These are phyloP conservation scores for Phania funesta DNA, from an alignment of 2,888 invertebrate species.

Conservation along the genomic window DNA sequence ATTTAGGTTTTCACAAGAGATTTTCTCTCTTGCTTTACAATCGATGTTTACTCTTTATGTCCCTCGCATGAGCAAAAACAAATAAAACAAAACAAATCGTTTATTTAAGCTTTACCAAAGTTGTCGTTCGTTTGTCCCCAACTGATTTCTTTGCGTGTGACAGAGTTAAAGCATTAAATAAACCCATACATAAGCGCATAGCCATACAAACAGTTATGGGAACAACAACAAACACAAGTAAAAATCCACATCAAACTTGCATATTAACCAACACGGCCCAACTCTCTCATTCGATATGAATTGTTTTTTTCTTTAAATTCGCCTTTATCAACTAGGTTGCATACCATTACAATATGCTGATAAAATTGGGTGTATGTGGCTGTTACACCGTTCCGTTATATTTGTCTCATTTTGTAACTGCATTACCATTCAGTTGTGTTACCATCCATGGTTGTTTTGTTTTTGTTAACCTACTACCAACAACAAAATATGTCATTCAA, in stretches of 20 bases:
- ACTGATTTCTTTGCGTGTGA: slow-evolving; percentile 73
- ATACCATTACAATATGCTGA: neutral
- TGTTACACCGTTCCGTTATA: neutral
- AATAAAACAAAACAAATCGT: slow-evolving; percentile 12
- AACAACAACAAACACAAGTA: slow-evolving; percentile 5
- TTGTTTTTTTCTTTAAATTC: slow-evolving; percentile 46
- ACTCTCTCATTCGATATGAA: slow-evolving; percentile 5
- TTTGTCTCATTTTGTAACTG: slow-evolving; percentile 34
- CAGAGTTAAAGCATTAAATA: slow-evolving; percentile 73
- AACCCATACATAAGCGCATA: neutral
- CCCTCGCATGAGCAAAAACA: slow-evolving; percentile 9
- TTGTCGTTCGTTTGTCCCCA: slow-evolving; percentile 67
- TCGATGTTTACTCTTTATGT: slow-evolving; percentile 5
- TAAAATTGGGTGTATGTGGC: neutral
- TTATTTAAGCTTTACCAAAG: slow-evolving; percentile 53
- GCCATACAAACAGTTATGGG: neutral
- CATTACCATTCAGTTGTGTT: slow-evolving; percentile 31
- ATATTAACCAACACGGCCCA: slow-evolving; percentile 47
- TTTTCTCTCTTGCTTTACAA: slow-evolving; percentile 7
- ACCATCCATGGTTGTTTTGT: neutral
- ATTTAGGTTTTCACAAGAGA: neutral
- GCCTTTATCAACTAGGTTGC: slow-evolving; percentile 50
- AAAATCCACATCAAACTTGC: neutral
- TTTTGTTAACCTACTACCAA: neutral
- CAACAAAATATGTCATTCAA: slow-evolving; percentile 51